Conservation (phyloP, 1,140 invertebrate species). For the Tribolium castaneum region DNA sequence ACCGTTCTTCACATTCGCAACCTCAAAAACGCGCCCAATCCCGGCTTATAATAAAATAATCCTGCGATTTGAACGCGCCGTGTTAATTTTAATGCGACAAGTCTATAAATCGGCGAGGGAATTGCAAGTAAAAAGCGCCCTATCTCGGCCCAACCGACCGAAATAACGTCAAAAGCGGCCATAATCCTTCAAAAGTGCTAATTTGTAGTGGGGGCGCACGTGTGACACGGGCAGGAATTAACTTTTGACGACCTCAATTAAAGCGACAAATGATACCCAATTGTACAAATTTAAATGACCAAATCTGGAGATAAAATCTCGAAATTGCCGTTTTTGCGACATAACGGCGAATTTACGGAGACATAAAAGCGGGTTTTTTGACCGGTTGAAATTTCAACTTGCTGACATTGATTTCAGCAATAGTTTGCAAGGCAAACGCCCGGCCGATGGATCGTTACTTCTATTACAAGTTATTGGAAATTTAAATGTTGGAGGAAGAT, state of each 20-base stretch:
- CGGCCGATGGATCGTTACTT: neutral
- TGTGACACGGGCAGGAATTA: constrained; percentile 10
- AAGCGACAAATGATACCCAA: constrained; percentile 8
- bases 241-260: constrained; percentile 23
- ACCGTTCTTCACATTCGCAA: neutral
- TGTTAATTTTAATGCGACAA: constrained; percentile 23
- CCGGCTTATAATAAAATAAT: constrained; percentile 19
- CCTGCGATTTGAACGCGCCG: neutral
- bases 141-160: constrained; percentile 13
- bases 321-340: no score
- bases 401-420: no score
- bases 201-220: constrained; percentile 6
- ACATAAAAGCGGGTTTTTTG: no score
- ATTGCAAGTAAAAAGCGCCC: constrained; percentile 17
- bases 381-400: no score
- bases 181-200: constrained; percentile 18
- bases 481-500: neutral
- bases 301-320: no score
- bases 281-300: neutral
- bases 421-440: neutral
- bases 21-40: neutral
- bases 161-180: constrained; percentile 13
- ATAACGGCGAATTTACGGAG: no score
- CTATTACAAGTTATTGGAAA: neutral
- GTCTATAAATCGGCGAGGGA: constrained; percentile 6